Evolutionary conservation across 2,888 invertebrate genomes (phyloP), one percentile per base, ranked within the genome.

Genomic region (Agrotis puta): DNA sequence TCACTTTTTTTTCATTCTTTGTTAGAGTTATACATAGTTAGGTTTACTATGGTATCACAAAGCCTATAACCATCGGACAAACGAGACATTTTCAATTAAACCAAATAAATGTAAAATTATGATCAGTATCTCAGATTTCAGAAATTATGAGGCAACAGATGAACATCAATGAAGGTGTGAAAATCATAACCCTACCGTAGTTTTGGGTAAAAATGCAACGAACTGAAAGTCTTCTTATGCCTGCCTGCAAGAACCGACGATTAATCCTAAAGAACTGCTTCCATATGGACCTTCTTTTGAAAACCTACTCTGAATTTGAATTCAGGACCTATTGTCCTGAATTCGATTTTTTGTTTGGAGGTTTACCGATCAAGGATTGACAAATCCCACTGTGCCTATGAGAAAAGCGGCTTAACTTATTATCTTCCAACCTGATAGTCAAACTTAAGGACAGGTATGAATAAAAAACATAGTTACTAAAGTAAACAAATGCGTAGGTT

Each of bases 391-490:
- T 73, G 39, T 43, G 20, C 47, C 24, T 20, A 20, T 24, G 18
- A 43, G 50, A 43, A 43, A 58, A 70, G 13, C 33, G 51, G 14
- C 13, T 64, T 63, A 39, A 11, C 33, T 53, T 20, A 27, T 54
- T 24, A 20, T 14, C n/a, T 13, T 11, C 39, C 39, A 27, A 45
- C 47, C 64, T 47, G 14, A 20, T 11, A 54, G 45, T 22, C 7
- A 43, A 63, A 24, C 11, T 18, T 27, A 45, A 45, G 3, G 9
- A 39, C 22, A 51, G 45, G 47, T 39, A 70, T 74, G 24, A 74
- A 54, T 54, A 64, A 54, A 20, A 75, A 71, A 54, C 27, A 47
- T 53, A 70, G 22, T 22, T 33, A 74, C 39, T 39, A 53, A 64
- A 56, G 33, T n/a, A 66, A 57, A 76, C 72, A 76, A 48, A 45